Evolutionary conservation across 2,888 invertebrate genomes (phyloP).

Genomic region (Apotomis betuletana): DNA sequence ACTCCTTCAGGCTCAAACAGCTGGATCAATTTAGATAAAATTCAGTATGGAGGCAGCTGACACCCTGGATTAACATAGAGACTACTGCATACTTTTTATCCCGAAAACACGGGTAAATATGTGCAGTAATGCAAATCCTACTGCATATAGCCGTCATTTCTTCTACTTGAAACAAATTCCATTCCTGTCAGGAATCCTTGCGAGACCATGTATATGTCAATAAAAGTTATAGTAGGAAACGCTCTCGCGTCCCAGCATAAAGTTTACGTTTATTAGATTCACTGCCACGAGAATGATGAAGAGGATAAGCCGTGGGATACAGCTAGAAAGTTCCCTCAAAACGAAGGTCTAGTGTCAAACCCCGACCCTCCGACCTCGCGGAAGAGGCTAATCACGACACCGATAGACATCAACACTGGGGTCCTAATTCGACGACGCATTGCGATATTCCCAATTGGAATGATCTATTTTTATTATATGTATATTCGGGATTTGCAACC

Average conservation of each 20-base stretch:
- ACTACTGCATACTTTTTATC: no score
- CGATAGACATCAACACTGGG: conserved; percentile 54
- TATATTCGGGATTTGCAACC: no score
- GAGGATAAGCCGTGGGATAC: conserved; percentile 28
- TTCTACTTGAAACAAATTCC: background rate
- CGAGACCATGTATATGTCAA: background rate
- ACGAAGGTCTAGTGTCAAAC: conserved; percentile 56
- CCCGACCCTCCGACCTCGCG: conserved; percentile 77
- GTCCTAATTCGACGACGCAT: no score
- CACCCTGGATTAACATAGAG: no score
- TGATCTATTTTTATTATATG: no score
- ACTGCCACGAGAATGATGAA: conserved; percentile 3
- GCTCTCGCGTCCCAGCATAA: background rate
- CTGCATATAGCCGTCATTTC: background rate
- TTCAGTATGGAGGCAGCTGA: no score
- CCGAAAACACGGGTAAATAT: no score
- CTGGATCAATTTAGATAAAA: no score
- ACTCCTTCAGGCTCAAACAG: no score
- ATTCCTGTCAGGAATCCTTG: background rate
- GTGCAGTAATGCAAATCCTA: no score
- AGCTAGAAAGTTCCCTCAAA: conserved; percentile 53
- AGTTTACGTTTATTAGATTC: background rate
- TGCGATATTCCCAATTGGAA: no score
- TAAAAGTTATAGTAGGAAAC: background rate
- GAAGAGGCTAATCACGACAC: conserved; percentile 76